These are phyloP conservation scores for Erpornis zantholeuca DNA, from an alignment of 2,113 vertebrate species.

Conservation along the genomic window DNA sequence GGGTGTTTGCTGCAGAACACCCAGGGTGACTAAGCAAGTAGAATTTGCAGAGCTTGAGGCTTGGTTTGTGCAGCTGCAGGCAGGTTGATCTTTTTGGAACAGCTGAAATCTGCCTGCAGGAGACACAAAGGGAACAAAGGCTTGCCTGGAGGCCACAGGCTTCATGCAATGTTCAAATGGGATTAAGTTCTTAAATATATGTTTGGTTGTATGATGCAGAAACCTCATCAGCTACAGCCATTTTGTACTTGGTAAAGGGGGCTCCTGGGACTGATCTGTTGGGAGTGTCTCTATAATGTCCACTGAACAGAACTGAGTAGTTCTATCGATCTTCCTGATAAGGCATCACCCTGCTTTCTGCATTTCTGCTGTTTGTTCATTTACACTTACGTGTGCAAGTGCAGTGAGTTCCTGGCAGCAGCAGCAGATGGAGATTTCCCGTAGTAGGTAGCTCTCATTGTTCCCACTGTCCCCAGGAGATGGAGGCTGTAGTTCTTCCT, in stretches of 20 bases:
- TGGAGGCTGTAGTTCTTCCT: neutral
- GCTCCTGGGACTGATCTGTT: neutral
- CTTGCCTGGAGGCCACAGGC: neutral
- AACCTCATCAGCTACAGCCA: neutral
- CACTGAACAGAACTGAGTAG: neutral
- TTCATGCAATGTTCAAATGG: neutral
- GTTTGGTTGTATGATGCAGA: neutral
- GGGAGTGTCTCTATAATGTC: neutral
- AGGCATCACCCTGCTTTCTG: fast-evolving
- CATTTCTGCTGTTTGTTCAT: neutral
- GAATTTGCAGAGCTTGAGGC: neutral
- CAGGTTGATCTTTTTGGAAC: neutral
- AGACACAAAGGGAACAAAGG: neutral
- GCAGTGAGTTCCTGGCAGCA: neutral
- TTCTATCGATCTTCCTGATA: neutral
- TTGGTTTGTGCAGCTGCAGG: neutral
- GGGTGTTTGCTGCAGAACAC: neutral
- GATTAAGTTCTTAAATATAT: neutral
- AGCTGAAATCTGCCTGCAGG: neutral
- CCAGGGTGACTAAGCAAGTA: neutral
- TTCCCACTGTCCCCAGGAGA: neutral
- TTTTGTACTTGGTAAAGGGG: neutral
- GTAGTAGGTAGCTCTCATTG: neutral
- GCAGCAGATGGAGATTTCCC: neutral
- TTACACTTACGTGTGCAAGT: fast-evolving